Evolutionary conservation across 35 echinoderm and acorn worm genomes (phyloP).

Genomic region (Strongylocentrotus purpuratus): DNA sequence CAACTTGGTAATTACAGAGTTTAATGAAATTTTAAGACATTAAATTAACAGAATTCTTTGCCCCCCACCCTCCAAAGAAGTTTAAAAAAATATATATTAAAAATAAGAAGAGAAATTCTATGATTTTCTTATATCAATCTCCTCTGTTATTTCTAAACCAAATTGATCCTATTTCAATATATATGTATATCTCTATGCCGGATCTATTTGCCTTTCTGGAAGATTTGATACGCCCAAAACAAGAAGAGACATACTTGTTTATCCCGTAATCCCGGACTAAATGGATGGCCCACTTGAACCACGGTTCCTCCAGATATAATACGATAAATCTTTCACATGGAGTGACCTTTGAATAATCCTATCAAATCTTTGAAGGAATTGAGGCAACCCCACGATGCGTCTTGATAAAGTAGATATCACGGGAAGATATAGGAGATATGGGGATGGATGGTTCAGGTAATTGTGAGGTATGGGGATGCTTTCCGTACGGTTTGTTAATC

Average conservation of each 20-base stretch:
- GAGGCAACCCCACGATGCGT: background rate
- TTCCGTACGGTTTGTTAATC: background rate
- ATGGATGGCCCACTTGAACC: background rate
- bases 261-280: background rate
- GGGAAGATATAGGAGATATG: background rate
- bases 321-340: constrained; percentile 4
- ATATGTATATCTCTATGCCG: background rate
- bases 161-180: background rate
- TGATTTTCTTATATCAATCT: background rate
- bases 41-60: too few species aligned
- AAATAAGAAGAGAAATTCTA: background rate
- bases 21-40: too few species aligned
- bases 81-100: too few species aligned
- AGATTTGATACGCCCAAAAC: background rate
- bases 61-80: too few species aligned
- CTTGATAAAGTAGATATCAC: background rate
- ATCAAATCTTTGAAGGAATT: background rate
- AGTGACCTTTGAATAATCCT: background rate
- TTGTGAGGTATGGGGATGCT: constrained; percentile 21
- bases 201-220: background rate
- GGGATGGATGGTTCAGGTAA: background rate
- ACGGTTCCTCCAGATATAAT: background rate
- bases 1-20: too few species aligned
- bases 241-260: background rate
- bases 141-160: background rate